These are phyloP conservation scores for Phyllostomus discolor DNA, from an alignment of 2,113 vertebrate genomes.

Conservation along the genomic window DNA sequence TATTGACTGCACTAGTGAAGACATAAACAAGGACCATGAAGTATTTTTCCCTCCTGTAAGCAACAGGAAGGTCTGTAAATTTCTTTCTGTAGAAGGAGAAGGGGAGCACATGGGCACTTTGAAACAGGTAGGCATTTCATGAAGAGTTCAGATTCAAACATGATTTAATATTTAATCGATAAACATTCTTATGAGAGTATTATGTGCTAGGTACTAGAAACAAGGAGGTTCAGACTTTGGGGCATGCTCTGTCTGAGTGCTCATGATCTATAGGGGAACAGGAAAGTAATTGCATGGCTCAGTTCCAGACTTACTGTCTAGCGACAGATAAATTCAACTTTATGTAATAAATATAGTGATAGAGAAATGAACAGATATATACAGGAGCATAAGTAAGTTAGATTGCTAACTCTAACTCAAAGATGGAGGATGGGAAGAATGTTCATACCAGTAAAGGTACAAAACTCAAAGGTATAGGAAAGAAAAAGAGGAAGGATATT, in stretches of 20 bases:
- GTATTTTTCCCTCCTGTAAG: neutral
- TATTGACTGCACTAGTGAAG: neutral
- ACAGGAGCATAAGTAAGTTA: neutral
- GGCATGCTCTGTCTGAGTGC: neutral
- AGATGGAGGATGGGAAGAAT: neutral
- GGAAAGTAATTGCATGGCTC: neutral
- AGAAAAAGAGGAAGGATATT: neutral
- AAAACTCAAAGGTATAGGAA: neutral
- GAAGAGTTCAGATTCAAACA: neutral
- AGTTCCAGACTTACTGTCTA: neutral
- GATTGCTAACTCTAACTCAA: neutral
- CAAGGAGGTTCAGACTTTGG: neutral
- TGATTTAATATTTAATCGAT: neutral
- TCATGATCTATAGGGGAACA: neutral
- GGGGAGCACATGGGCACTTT: neutral
- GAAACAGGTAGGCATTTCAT: neutral
- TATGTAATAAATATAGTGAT: neutral
- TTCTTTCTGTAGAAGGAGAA: neutral
- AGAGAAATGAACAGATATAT: neutral
- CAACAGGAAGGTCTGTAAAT: neutral
- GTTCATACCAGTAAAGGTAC: neutral
- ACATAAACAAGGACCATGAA: neutral
- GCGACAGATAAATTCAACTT: neutral
- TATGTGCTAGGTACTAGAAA: neutral
- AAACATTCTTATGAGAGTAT: neutral